phyloP scores from a whole-genome alignment of 2,113 vertebrate species.

The Machaerirhynchus nigripectus region DNA sequence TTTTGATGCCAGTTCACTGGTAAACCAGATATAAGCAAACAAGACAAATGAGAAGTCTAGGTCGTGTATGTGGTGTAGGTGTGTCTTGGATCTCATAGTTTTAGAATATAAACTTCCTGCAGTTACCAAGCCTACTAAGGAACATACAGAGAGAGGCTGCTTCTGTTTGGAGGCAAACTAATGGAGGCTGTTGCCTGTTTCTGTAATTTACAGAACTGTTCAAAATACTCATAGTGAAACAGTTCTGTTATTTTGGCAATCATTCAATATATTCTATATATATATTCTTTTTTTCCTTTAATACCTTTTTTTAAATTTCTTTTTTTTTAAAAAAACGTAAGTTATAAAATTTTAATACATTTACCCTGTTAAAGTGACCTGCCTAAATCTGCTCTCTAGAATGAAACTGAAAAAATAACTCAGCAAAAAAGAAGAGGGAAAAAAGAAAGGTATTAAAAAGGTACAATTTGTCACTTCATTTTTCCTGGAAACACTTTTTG shows the following conservation, averaged over 20 bases:
- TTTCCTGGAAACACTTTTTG: background rate
- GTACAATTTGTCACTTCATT: constrained; percentile 28
- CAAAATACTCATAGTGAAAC: background rate
- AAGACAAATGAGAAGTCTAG: constrained; percentile 8
- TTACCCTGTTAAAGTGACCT: background rate
- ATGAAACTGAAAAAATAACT: background rate
- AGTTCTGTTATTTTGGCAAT: constrained; percentile 19
- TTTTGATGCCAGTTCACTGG: background rate
- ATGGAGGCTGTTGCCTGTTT: background rate
- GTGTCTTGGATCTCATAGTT: background rate
- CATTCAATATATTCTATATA: background rate
- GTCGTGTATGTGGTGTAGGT: background rate
- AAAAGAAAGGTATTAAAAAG: background rate
- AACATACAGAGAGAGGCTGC: background rate
- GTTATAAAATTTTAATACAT: constrained; percentile 25
- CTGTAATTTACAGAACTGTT: background rate
- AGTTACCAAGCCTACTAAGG: background rate
- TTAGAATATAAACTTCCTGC: background rate
- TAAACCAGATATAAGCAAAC: constrained; percentile 6
- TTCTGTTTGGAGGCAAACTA: constrained; percentile 12
- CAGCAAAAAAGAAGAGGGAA: background rate
- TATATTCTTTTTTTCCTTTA: background rate
- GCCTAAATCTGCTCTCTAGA: constrained; percentile 52
- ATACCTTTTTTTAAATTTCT: background rate
- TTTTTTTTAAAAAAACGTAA: constrained; percentile 26